phyloP scores from a whole-genome alignment of 30 jellyfish, hydroid and myxozoan species.

The Pelagia noctiluca region DNA sequence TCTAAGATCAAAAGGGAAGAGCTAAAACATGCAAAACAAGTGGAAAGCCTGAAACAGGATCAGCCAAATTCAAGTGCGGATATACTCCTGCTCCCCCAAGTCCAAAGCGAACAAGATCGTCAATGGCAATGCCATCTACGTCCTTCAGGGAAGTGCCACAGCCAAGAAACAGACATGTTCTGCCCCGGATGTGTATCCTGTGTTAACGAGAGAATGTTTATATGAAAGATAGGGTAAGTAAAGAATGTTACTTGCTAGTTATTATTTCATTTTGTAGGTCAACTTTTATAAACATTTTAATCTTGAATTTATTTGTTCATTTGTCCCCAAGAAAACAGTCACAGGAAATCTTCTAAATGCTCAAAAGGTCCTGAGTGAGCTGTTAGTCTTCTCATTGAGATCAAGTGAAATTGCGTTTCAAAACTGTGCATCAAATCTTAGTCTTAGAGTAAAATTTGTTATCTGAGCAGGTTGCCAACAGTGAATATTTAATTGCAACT shows the following conservation, averaged over 20 bases:
- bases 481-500: slow-evolving; percentile 1
- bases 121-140: slow-evolving; percentile 8
- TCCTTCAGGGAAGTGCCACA: slow-evolving; percentile 7
- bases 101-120: slow-evolving; percentile 6
- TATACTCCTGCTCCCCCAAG: slow-evolving; percentile 10
- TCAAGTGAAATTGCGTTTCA: slow-evolving; percentile 3
- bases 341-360: not conserved
- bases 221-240: slow-evolving; percentile 2
- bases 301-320: not conserved
- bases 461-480: slow-evolving; percentile 8
- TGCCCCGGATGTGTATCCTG: slow-evolving; percentile 10
- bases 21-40: slow-evolving; percentile 1
- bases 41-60: slow-evolving; percentile 2
- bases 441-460: slow-evolving; percentile 1
- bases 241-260: not conserved
- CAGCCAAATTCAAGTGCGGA: slow-evolving; percentile 8
- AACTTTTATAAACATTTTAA: not conserved
- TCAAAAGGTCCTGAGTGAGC: slow-evolving; percentile 8
- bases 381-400: slow-evolving; percentile 3
- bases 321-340: not conserved
- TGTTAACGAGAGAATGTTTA: not conserved
- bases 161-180: slow-evolving; percentile 6
- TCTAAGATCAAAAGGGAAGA: slow-evolving; percentile 3
- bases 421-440: slow-evolving; percentile 2
- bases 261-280: not conserved